Evolutionary conservation across 2,888 invertebrate genomes (phyloP).

Genomic region (Ctena decussata): DNA sequence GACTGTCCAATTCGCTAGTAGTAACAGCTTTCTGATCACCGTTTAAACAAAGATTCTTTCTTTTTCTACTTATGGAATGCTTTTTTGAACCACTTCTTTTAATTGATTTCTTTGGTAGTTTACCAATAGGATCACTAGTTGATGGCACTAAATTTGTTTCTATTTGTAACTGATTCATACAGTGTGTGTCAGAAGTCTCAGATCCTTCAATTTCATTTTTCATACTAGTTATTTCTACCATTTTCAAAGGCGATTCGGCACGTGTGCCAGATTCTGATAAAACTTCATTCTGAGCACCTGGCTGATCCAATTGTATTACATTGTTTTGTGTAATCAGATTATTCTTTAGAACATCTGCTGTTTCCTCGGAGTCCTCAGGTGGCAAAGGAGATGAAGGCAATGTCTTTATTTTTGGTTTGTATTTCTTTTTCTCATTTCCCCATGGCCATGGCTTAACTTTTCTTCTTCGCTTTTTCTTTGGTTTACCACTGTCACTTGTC

Average conservation of each 20-base stretch:
- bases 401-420: constrained; percentile 57
- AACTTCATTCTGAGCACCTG: neutral
- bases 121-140: neutral
- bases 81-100: neutral
- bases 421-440: constrained; percentile 65
- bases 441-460: constrained; percentile 67
- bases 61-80: neutral
- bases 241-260: too few species aligned
- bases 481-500: too few species aligned
- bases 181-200: neutral
- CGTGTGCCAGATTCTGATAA: neutral
- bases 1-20: too few species aligned
- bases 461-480: constrained; percentile 58
- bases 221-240: too few species aligned
- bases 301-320: neutral
- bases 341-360: neutral
- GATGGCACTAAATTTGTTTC: neutral
- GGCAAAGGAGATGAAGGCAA: neutral
- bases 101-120: neutral
- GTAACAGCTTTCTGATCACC: too few species aligned
- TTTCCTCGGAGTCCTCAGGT: neutral
- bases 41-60: neutral
- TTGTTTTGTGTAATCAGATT: neutral
- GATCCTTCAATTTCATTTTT: neutral
- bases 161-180: neutral